phyloP scores from a whole-genome alignment of 2,888 invertebrate species.

The Clepsis dumicolana region DNA sequence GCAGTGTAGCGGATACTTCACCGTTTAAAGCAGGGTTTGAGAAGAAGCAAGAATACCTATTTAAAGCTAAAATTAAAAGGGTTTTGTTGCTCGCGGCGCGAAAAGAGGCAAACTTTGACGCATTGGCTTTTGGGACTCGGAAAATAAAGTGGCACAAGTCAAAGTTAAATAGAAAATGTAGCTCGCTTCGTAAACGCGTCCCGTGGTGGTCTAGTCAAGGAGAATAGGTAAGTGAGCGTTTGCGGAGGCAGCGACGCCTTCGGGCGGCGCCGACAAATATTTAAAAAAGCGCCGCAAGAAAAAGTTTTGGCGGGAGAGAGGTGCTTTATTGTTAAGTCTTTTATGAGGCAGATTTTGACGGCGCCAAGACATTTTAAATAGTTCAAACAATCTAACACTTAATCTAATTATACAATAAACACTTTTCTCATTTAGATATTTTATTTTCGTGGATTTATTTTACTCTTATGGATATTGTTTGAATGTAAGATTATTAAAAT shows the following conservation, averaged over 20 bases:
- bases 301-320: constrained; percentile 39
- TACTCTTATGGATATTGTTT: too few relatives aligned
- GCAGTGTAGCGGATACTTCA: too few relatives aligned
- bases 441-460: neutral
- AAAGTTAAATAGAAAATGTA: constrained; percentile 36
- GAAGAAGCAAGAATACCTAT: too few relatives aligned
- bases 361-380: too few relatives aligned
- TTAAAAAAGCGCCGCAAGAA: constrained; percentile 54
- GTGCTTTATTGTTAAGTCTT: constrained; percentile 40
- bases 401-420: too few relatives aligned
- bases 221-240: constrained; percentile 69
- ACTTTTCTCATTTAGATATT: too few relatives aligned
- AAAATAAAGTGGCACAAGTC: constrained; percentile 42
- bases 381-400: too few relatives aligned
- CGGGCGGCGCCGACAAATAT: constrained; percentile 60
- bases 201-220: constrained; percentile 54
- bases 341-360: neutral
- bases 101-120: neutral
- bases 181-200: constrained; percentile 49
- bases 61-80: neutral
- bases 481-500: neutral
- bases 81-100: neutral
- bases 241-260: constrained; percentile 56
- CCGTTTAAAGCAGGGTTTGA: too few relatives aligned
- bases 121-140: constrained; percentile 2